These are phyloP conservation scores for Auanema sp. DNA, from an alignment of 2,888 invertebrate genomes.

Conservation along the genomic window DNA sequence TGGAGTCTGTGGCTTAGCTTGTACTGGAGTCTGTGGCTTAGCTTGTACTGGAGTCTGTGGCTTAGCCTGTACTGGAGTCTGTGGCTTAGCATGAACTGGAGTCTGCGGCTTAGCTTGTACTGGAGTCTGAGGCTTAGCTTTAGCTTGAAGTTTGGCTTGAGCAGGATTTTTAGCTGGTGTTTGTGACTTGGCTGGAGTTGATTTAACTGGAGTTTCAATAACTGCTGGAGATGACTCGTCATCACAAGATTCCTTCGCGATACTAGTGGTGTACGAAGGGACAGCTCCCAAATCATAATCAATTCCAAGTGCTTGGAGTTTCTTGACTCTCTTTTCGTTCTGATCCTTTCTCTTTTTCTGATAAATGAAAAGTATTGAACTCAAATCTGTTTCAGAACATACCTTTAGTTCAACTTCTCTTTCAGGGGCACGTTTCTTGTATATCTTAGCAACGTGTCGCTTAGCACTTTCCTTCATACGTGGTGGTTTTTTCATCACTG, in stretches of 20 bases:
- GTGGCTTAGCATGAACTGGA: too few relatives aligned
- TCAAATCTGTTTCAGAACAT: background rate
- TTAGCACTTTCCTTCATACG: conserved; percentile 31
- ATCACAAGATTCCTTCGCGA: background rate
- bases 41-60: too few relatives aligned
- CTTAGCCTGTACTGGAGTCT: too few relatives aligned
- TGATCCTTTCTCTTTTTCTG: conserved; percentile 15
- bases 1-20: background rate
- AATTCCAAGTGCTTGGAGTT: conserved; percentile 39
- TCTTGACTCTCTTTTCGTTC: conserved; percentile 19
- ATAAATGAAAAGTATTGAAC: conserved; percentile 2
- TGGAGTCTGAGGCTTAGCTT: background rate
- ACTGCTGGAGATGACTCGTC: background rate
- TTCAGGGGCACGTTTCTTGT: conserved; percentile 21
- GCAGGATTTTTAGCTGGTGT: background rate
- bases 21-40: background rate
- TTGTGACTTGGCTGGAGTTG: background rate
- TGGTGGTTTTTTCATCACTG: conserved; percentile 34
- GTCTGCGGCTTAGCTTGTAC: too few relatives aligned
- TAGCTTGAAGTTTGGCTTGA: too few relatives aligned
- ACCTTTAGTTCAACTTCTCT: conserved; percentile 22
- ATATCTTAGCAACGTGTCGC: conserved; percentile 23
- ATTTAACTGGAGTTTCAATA: background rate
- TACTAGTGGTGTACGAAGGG: conserved; percentile 9
- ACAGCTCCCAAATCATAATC: conserved; percentile 34